phyloP scores from a whole-genome alignment of 1,140 invertebrate species.

The Meloidogyne chitwoodi region DNA sequence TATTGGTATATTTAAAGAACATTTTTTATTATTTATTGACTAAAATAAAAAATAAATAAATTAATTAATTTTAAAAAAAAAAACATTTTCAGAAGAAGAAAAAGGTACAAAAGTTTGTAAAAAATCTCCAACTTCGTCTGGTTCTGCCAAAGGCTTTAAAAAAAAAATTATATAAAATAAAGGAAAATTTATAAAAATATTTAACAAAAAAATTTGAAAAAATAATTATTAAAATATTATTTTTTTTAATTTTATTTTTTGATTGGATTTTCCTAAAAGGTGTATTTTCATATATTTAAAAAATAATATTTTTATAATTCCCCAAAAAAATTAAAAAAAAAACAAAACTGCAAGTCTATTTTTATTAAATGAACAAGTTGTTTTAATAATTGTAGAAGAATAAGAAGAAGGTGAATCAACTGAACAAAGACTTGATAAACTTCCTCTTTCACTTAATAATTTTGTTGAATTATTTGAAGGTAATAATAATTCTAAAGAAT shows the following conservation, averaged over 20 bases:
- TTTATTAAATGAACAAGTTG: not conserved
- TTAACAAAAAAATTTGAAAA: too few relatives aligned
- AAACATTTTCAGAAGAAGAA: not conserved
- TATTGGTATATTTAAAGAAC: not conserved
- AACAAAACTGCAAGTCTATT: not conserved
- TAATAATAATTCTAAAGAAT: not conserved
- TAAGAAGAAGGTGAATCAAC: conserved; percentile 11
- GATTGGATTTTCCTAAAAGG: too few relatives aligned
- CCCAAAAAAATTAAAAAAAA: not conserved
- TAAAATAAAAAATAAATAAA: not conserved
- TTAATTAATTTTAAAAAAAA: not conserved
- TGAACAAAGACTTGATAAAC: not conserved
- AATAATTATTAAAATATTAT: too few relatives aligned
- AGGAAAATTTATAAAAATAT: too few relatives aligned
- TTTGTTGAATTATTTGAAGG: not conserved
- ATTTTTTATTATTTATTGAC: not conserved
- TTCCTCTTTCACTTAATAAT: not conserved
- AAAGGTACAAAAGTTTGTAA: not conserved
- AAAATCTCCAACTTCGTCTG: conserved; percentile 36
- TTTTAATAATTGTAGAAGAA: not conserved
- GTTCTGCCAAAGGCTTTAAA: conserved; percentile 44
- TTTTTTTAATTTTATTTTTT: too few relatives aligned
- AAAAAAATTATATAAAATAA: not conserved
- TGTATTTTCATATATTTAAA: too few relatives aligned
- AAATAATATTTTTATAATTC: too few relatives aligned